phyloP scores from a whole-genome alignment of 1,140 invertebrate genomes.

The Drosophila simulans region DNA sequence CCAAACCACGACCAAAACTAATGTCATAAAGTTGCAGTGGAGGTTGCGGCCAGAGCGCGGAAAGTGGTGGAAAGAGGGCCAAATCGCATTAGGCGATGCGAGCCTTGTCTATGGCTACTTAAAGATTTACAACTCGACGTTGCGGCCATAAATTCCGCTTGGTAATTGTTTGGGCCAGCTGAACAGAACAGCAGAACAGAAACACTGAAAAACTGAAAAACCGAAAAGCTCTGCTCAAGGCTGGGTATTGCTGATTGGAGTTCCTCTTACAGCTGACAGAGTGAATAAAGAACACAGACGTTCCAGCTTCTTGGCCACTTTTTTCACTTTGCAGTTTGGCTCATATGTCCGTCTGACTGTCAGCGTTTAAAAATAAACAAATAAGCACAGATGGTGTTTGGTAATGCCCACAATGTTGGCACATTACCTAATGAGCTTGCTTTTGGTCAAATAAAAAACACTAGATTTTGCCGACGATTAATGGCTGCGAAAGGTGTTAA shows the following conservation, averaged over 20 bases:
- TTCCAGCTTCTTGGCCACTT: conserved; percentile 23
- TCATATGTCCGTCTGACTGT: conserved; percentile 16
- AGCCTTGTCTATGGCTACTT: conserved; percentile 57
- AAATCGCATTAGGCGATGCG: conserved; percentile 56
- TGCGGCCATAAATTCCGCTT: conserved; percentile 48
- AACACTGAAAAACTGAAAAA: conserved; percentile 15
- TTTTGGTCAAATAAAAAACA: conserved; percentile 16
- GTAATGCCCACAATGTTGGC: conserved; percentile 27
- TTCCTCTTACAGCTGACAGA: conserved; percentile 26
- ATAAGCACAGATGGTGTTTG: conserved; percentile 28
- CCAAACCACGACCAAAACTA: conserved; percentile 52
- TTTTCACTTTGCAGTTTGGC: not conserved
- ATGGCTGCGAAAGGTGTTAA: conserved; percentile 21
- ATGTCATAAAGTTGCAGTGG: conserved; percentile 59
- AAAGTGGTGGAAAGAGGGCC: conserved; percentile 4
- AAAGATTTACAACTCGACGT: conserved; percentile 56
- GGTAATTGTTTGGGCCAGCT: conserved; percentile 40
- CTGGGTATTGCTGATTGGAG: conserved; percentile 33
- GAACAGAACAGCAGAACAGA: not conserved
- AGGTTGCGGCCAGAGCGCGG: not conserved
- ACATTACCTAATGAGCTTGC: conserved; percentile 42
- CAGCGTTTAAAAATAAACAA: conserved; percentile 52
- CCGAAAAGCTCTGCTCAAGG: conserved; percentile 49
- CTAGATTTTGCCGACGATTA: conserved; percentile 22
- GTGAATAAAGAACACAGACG: conserved; percentile 35